These are phyloP conservation scores for Napeogenes inachia DNA, from an alignment of 2,888 invertebrate species.

Conservation along the genomic window DNA sequence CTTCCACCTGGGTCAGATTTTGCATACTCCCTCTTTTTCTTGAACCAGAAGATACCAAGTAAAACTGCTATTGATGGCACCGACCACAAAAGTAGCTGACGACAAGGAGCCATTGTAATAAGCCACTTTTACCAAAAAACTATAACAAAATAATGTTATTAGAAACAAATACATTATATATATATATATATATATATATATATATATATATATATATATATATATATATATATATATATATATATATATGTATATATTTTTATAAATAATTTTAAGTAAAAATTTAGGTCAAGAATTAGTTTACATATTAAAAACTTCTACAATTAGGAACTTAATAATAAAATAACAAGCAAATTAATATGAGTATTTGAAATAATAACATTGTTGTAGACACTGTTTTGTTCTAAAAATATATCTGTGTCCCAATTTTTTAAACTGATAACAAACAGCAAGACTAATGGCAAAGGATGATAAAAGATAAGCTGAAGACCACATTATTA, in stretches of 20 bases:
- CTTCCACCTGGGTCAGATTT: constrained; percentile 86
- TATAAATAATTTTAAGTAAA: too few species aligned
- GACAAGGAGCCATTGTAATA: constrained; percentile 85
- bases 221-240: neutral
- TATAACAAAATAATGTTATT: constrained; percentile 56
- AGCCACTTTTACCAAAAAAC: constrained; percentile 82
- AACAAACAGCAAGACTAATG: constrained; percentile 16
- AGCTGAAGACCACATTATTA: constrained; percentile 8
- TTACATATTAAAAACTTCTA: too few species aligned
- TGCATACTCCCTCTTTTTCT: constrained; percentile 85
- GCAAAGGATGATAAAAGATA: constrained; percentile 18
- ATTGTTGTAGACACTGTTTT: neutral
- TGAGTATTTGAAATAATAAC: constrained; percentile 4
- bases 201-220: neutral
- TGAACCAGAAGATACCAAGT: constrained; percentile 89
- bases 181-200: too few species aligned
- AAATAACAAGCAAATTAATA: constrained; percentile 6
- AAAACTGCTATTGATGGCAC: constrained; percentile 88
- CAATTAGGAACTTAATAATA: neutral
- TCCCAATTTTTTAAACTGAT: constrained; percentile 20
- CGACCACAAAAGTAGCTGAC: constrained; percentile 86
- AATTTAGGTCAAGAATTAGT: too few species aligned
- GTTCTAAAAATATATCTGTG: constrained; percentile 4
- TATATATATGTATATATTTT: too few species aligned
- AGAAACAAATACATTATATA: neutral